Evolutionary conservation across 2,797 vertebrate species (phyloP).

Genomic region (Squalus acanthias): DNA sequence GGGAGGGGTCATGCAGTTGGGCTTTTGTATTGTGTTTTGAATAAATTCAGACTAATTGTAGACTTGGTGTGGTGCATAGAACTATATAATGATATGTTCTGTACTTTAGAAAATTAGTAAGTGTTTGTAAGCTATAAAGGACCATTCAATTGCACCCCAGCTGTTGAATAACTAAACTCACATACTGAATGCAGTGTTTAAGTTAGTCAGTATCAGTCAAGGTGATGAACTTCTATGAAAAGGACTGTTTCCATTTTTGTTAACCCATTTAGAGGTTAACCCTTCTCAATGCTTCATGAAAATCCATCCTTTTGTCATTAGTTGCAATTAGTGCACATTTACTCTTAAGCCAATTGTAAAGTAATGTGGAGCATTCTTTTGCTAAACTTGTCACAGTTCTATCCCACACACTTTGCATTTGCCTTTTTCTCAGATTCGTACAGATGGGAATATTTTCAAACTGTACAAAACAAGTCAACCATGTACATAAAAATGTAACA

Average conservation of each 20-base stretch:
- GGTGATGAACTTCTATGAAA: background rate
- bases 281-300: background rate
- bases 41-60: conserved; percentile 20
- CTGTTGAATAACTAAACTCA: conserved; percentile 6
- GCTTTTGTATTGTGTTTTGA: conserved; percentile 6
- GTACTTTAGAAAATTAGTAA: background rate
- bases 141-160: conserved; percentile 7
- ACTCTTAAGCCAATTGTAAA: background rate
- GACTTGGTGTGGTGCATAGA: background rate
- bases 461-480: background rate
- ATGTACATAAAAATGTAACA: background rate
- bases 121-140: conserved; percentile 22
- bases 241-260: background rate
- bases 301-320: background rate
- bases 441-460: background rate
- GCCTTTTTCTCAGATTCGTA: background rate
- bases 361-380: background rate
- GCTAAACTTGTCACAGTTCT: background rate
- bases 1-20: background rate
- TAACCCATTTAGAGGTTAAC: background rate
- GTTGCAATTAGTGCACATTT: background rate
- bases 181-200: background rate
- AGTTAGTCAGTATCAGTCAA: background rate
- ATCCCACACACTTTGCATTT: background rate
- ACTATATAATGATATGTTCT: conserved; percentile 16